Conservation (phyloP, 2,888 invertebrate genomes). For the Temnothorax ravouxi region DNA sequence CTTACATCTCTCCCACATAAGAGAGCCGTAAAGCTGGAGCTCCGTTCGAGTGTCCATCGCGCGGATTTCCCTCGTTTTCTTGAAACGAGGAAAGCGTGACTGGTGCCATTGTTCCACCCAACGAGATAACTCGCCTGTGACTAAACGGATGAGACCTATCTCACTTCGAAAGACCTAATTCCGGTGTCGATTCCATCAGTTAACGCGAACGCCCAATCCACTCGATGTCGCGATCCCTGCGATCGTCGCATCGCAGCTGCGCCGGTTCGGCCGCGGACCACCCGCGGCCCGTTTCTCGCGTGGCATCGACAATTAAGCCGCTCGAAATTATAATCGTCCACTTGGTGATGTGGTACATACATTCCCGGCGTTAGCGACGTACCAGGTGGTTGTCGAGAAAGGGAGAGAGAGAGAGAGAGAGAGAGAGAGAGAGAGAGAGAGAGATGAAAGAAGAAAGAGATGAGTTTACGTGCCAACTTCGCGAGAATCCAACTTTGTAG, state of each 20-base stretch:
- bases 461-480: neutral
- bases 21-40: neutral
- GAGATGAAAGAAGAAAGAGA: neutral
- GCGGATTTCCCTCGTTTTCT: constrained; percentile 10
- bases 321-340: constrained; percentile 13
- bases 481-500: neutral
- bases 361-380: neutral
- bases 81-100: constrained; percentile 22
- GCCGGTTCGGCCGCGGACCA: neutral
- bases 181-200: constrained; percentile 12
- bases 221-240: neutral
- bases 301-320: neutral
- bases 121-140: constrained; percentile 24
- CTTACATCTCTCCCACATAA: neutral
- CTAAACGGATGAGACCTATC: constrained; percentile 6
- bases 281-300: neutral
- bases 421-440: neutral
- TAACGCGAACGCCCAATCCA: constrained; percentile 1
- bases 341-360: neutral
- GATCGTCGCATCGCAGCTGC: neutral
- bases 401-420: neutral
- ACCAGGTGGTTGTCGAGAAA: constrained; percentile 22
- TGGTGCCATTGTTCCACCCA: constrained; percentile 12
- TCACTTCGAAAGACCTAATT: constrained; percentile 35
- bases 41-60: neutral